Base-by-base conservation (phyloP, 92 coral and sea anemone species). In the Bergia puertoricense region DNA sequence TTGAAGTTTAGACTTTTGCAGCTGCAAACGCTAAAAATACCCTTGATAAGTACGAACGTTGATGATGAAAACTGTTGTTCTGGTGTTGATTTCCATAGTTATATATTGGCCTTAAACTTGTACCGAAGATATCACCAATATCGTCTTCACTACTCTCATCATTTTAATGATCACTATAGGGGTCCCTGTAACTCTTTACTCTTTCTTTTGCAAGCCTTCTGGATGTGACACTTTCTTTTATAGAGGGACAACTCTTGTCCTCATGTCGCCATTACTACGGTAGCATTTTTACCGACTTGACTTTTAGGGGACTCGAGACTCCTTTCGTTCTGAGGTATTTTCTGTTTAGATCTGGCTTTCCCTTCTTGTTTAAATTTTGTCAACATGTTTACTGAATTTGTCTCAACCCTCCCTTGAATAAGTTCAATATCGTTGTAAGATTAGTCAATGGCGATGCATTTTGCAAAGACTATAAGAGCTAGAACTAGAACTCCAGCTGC, bases 141-240 rank as follows among this genome's bases (percentile, higher is more conserved):
- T 81, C 90, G 42, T 76, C 86, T 10, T 79, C 89, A 46, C 76
- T 88, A 74, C 42, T 44, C 42, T 86, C 92, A 77, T 67, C 90
- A 56, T 88, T 44, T 30, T 30, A 30, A 42, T 43, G 88, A 71
- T 86, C 41, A 78, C 84, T 89, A 74, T 77, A 30, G 85, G 80
- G 85, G 45, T 62, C 93, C 80, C 85, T 85, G 71, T 69, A 65
- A 81, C 41, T 48, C 88, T 74, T 82, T 85, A 38, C 73, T 76
- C 76, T 76, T 88, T 73, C 67, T 77, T 65, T 15, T 91, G 44
- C 89, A 89, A 11, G 89, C 89, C 40, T 85, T 20, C 56, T 65
- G 86, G 23, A 89, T 86, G n/a, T 91, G 94, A 81, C 92, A 90
- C 72, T 82, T 81, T 80, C 90, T 36, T 89, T 90, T 89, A 66